phyloP scores from a whole-genome alignment of 30 jellyfish, hydroid and myxozoan species.

The Turritopsis dohrnii region DNA sequence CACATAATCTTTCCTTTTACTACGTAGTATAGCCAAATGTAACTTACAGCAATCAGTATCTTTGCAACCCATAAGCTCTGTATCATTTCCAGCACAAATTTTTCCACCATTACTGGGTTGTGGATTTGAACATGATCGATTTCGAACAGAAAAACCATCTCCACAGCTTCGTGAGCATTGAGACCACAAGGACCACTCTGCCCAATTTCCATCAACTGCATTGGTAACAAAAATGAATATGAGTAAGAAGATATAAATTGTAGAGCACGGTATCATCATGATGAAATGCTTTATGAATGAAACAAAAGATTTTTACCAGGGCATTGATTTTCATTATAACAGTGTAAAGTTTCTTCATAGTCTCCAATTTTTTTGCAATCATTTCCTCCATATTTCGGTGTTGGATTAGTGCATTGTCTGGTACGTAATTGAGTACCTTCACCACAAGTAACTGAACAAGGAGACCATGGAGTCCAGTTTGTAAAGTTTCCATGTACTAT shows the following conservation, averaged over 20 bases:
- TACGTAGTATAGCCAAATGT: too few relatives aligned
- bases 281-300: too few relatives aligned
- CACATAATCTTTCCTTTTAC: too few relatives aligned
- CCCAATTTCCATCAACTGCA: conserved; percentile 52
- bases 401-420: conserved; percentile 75
- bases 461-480: conserved; percentile 75
- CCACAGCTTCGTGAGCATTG: conserved; percentile 92
- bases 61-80: conserved; percentile 65
- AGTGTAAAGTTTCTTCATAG: conserved; percentile 30
- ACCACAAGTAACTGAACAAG: conserved; percentile 86
- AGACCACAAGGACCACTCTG: conserved; percentile 86
- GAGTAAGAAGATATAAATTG: neutral
- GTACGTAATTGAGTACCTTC: conserved; percentile 61
- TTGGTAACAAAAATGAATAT: neutral
- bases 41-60: conserved; percentile 91
- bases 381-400: conserved; percentile 85
- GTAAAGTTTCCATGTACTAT: conserved; percentile 88
- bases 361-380: conserved; percentile 56
- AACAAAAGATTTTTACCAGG: conserved; percentile 43
- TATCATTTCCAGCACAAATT: conserved; percentile 69
- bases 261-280: too few relatives aligned
- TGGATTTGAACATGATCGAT: conserved; percentile 67
- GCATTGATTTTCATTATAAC: conserved; percentile 51
- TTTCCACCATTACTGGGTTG: conserved; percentile 78
- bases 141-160: conserved; percentile 56